Base-by-base conservation (phyloP, 2,888 invertebrate genomes). In the Slavum lentiscoides region DNA sequence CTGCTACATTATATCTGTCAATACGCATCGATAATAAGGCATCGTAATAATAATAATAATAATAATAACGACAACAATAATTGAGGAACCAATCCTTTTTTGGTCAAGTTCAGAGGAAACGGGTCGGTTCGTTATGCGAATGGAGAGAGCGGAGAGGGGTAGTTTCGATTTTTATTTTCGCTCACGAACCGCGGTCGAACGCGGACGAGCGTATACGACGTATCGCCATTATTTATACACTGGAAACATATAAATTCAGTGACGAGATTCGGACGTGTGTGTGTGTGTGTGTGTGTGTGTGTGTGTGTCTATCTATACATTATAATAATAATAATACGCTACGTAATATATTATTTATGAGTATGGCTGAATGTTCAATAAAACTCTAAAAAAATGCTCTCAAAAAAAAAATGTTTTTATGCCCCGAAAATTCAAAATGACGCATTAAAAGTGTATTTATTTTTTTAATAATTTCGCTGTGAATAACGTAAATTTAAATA, bases 71-170 rank as follows among this genome's bases (percentile, higher is more conserved):
- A 74, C 17, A 58, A 75, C 43, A 67, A 67, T 67, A 75, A 75
- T 75, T 67, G 67, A 75, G 75, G 74, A 74, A 74, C 74, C 74
- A 74, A 75, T 75, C 75, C 75, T 75, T 75, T 43, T 75, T 75
- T 75, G 75, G 75, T 75, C 75, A 75, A 67, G 74, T 66, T 67
- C 75, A 43, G 39, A 13, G 58, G n/a, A 75, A 75, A 75, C 75
- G 67, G 23, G 75, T 75, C 75, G 43, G 1, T 39, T 55, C 64
- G 74, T 8, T 13, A 13, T 21, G 17, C 4, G 30, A 2, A 30
- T 2, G 4, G 30, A 30, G 30, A 4, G 30, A 2, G 30, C 4
- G 30, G 30, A 30, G 30, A 30, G 4, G 30, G 11, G n/a, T n/a
- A n/a, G 37, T 74, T 55, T 55, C n/a, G 55, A 37, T 37, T 74